These are phyloP conservation scores for Laticauda colubrina DNA, from an alignment of 2,113 vertebrate species.

Conservation along the genomic window DNA sequence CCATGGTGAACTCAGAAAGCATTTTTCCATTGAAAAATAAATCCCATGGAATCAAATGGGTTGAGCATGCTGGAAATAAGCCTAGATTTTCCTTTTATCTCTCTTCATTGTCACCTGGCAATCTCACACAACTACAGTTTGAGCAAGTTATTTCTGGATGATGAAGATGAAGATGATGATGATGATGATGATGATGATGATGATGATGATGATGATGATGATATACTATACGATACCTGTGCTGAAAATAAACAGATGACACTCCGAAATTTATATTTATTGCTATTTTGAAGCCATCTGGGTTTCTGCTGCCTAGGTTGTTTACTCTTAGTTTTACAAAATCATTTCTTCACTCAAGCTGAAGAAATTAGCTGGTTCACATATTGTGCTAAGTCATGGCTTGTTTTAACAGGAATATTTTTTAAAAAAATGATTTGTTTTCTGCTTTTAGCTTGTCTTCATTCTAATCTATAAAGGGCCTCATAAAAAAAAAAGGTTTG, in stretches of 20 bases:
- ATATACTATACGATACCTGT: neutral
- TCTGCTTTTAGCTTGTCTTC: neutral
- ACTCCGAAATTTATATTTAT: neutral
- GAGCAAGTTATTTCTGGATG: neutral
- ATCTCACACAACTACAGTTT: neutral
- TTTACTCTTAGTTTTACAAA: neutral
- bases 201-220: neutral
- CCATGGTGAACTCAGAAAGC: constrained; percentile 12
- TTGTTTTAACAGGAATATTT: neutral
- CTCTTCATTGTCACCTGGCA: neutral
- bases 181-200: no score
- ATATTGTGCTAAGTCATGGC: neutral
- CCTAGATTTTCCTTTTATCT: neutral
- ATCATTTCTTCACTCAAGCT: neutral
- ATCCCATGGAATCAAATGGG: neutral
- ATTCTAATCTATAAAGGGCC: no score
- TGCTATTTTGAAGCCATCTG: neutral
- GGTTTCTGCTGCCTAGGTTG: neutral
- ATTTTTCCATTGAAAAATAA: neutral
- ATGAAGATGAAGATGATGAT: neutral
- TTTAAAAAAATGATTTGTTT: neutral
- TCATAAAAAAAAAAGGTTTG: neutral
- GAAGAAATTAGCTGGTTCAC: neutral
- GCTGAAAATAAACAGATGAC: neutral
- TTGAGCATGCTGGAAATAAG: neutral